Base-by-base conservation (phyloP, 2,113 vertebrate species). In the Gymnogyps californianus region DNA sequence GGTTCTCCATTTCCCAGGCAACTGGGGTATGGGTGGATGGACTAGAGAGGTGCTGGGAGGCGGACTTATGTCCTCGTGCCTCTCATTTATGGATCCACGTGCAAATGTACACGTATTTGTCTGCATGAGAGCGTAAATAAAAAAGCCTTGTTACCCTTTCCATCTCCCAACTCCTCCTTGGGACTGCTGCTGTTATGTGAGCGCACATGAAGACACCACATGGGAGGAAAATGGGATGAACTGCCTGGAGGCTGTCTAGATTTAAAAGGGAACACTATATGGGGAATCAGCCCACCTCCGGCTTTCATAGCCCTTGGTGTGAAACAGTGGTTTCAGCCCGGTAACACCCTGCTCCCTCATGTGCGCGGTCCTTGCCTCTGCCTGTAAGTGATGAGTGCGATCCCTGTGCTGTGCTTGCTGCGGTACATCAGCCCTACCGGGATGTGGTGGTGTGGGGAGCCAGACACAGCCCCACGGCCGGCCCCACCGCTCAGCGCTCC, bases 281-380 rank as follows among this genome's bases (percentile, higher is more conserved):
- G 26, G 69, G 15, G 34, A 86, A 62, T 14, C 26, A 70, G 24
- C 34, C 47, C 28, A 9, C 12, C 11, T 59, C 24, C 2, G 15
- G n/a, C 55, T 51, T 54, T 24, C 5, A 3, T 21, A 66, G 42
- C 34, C 11, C 38, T 57, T 38, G 62, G 40, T 64, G 58, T 51
- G 51, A 62, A 80, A 36, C 2, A 1, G 21, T 66, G 44, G 4
- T 64, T 93, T 92, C 62, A 55, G 52, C 20, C 51, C 8, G 2
- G 31, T 52, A 36, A 21, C 26, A 49, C 7, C 7, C 67, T 38
- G 42, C 32, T 72, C 34, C 47, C n/a, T 81, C 2, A 12, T 2
- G 0, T 0, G 2, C 26, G 7, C 0, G 0, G 72, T 57, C 72
- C n/a, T 75, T 83, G 40, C 24, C 58, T 69, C 36, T 0, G 0